A percentile compares a stretch with the other conserved stretches of the same genome.
phyloP scores from a whole-genome alignment of 1,140 invertebrate species.

The Stegodyphus mimosarum region DNA sequence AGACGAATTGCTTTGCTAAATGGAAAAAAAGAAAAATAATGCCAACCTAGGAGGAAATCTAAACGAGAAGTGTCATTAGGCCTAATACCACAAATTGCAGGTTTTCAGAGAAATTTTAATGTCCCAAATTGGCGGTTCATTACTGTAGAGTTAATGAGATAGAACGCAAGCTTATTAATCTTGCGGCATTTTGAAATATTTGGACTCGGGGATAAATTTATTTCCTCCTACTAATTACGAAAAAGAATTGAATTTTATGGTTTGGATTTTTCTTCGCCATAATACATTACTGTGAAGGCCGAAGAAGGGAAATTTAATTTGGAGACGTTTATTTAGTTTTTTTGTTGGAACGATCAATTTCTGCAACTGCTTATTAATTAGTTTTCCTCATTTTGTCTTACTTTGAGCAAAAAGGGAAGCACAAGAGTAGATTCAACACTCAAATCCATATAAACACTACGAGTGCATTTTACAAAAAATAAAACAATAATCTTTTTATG shows the following conservation, averaged over 20 bases:
- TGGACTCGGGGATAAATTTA: slow-evolving; percentile 30
- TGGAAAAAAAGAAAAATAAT: slow-evolving; percentile 20
- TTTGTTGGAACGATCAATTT: not conserved
- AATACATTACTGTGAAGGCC: not conserved
- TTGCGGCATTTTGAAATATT: slow-evolving; percentile 52
- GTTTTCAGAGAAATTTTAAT: slow-evolving; percentile 56
- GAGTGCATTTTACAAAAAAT: too few relatives aligned
- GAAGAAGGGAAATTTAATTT: slow-evolving; percentile 12
- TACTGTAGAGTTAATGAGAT: slow-evolving; percentile 25
- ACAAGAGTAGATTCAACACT: too few relatives aligned
- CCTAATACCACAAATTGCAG: slow-evolving; percentile 52
- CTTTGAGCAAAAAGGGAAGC: too few relatives aligned
- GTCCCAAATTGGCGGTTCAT: slow-evolving; percentile 41
- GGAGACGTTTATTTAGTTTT: not conserved
- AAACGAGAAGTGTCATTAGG: slow-evolving; percentile 43
- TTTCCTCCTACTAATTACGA: slow-evolving; percentile 32
- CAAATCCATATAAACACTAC: too few relatives aligned
- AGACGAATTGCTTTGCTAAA: slow-evolving; percentile 8
- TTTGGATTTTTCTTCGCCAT: slow-evolving; percentile 22
- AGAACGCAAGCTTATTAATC: slow-evolving; percentile 33
- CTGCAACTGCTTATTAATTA: too few relatives aligned
- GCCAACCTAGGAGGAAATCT: slow-evolving; percentile 14
- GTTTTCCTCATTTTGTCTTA: too few relatives aligned
- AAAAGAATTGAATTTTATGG: slow-evolving; percentile 49
- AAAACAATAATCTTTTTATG: too few relatives aligned